Percentiles rank a stretch among this genome's conserved stretches.
Evolutionary conservation across 37 sponge, comb jelly and placozoan genomes (phyloP).

Genomic region (Spongilla lacustris): DNA sequence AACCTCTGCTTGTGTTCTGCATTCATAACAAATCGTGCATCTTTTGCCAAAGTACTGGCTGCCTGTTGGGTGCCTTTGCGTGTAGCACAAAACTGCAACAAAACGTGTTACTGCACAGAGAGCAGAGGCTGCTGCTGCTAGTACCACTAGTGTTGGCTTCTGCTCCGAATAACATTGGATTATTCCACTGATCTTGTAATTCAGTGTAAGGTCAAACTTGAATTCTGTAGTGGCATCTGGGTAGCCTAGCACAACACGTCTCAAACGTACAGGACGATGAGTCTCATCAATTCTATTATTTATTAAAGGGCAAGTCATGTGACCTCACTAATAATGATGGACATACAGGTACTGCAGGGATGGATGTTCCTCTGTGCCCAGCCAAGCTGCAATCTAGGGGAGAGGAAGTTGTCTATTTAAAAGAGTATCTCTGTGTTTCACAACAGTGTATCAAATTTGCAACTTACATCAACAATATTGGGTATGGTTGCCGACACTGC

Average conservation of each 20-base stretch:
- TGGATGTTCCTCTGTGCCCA: slow-evolving; percentile 74
- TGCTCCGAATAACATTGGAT: slow-evolving; percentile 92
- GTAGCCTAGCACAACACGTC: slow-evolving; percentile 92
- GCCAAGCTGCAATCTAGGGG: slow-evolving; percentile 84
- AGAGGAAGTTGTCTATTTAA: no score
- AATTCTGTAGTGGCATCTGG: slow-evolving; percentile 80
- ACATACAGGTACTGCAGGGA: slow-evolving; percentile 56
- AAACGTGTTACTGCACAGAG: neutral
- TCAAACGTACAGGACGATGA: slow-evolving; percentile 92
- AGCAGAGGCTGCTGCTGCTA: neutral
- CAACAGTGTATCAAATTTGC: neutral
- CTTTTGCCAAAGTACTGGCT: slow-evolving; percentile 84
- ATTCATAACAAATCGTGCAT: slow-evolving; percentile 90
- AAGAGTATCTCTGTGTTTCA: neutral
- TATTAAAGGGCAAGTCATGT: neutral
- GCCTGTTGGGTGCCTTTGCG: slow-evolving; percentile 96
- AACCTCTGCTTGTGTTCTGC: slow-evolving; percentile 71
- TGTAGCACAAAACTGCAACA: slow-evolving; percentile 92
- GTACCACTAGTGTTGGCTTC: slow-evolving; percentile 93
- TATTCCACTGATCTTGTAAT: slow-evolving; percentile 88
- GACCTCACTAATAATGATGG: neutral
- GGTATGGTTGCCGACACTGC: slow-evolving; percentile 99
- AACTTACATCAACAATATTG: slow-evolving; percentile 87
- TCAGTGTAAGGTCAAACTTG: slow-evolving; percentile 93
- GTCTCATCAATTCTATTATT: slow-evolving; percentile 85